phyloP scores from a whole-genome alignment of 2,797 vertebrate species.

The Pipistrellus pygmaeus region DNA sequence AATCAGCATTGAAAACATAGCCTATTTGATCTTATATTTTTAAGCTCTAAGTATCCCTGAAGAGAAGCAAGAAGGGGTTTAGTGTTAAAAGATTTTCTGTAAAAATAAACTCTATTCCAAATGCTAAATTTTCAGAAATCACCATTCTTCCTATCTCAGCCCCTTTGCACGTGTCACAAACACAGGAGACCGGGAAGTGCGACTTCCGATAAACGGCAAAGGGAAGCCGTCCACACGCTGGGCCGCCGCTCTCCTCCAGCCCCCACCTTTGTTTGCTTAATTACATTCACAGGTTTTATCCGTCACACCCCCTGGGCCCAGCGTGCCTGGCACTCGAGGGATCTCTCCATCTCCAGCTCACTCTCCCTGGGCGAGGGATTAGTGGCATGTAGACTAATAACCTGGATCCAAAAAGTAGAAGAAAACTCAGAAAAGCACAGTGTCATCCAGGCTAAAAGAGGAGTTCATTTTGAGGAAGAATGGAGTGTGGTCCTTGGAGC shows the following conservation, averaged over 20 bases:
- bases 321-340: background rate
- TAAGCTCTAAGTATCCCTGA: background rate
- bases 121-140: background rate
- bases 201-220: background rate
- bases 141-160: background rate
- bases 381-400: background rate
- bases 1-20: background rate
- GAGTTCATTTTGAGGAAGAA: background rate
- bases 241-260: too few species aligned
- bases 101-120: slow-evolving; percentile 5
- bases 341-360: background rate
- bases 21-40: slow-evolving; percentile 40
- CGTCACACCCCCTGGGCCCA: background rate
- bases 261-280: background rate
- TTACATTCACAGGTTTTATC: background rate
- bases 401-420: slow-evolving; percentile 12
- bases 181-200: background rate
- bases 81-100: background rate
- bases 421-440: background rate
- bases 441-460: background rate
- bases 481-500: background rate
- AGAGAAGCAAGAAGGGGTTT: slow-evolving; percentile 2
- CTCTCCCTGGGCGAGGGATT: background rate
- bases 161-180: background rate
- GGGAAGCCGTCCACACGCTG: background rate